These are phyloP conservation scores for Melanotaenia parkinsoni DNA, from an alignment of 2,797 vertebrate genomes.

Conservation along the genomic window DNA sequence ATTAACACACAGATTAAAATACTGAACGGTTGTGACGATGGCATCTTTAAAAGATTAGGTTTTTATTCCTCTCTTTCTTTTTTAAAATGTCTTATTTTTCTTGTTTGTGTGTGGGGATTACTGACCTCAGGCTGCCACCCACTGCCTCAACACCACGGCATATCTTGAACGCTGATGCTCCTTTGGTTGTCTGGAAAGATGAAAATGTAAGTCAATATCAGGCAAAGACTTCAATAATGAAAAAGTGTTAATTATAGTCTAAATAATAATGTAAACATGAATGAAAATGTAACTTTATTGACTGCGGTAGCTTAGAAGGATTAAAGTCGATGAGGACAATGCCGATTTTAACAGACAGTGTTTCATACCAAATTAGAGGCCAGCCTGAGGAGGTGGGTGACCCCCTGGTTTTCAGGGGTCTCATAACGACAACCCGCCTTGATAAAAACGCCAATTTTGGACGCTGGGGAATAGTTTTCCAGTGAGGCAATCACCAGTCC, in stretches of 20 bases:
- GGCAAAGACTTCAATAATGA: background rate
- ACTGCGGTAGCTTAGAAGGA: background rate
- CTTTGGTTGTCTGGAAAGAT: conserved; percentile 91
- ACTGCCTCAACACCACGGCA: conserved; percentile 94
- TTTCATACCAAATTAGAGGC: conserved; percentile 88
- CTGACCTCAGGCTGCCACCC: conserved; percentile 92
- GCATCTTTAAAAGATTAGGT: background rate
- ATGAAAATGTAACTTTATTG: background rate
- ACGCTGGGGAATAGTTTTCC: conserved; percentile 92
- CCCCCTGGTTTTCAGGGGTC: conserved; percentile 86
- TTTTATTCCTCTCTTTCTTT: background rate
- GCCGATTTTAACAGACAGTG: background rate
- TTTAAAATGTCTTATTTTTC: no score
- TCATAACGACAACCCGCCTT: conserved; percentile 93
- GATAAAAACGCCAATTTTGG: conserved; percentile 92
- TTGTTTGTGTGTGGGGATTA: conserved; percentile 20
- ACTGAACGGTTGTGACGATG: background rate
- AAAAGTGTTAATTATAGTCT: background rate
- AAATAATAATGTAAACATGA: background rate
- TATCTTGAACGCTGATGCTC: conserved; percentile 95
- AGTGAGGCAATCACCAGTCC: conserved; percentile 93
- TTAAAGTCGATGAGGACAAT: background rate
- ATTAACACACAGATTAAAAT: conserved; percentile 40
- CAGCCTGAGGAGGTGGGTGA: conserved; percentile 91
- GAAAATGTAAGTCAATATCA: conserved; percentile 9